Evolutionary conservation across 1,140 invertebrate species (phyloP).

Genomic region (Drosophila eugracilis): DNA sequence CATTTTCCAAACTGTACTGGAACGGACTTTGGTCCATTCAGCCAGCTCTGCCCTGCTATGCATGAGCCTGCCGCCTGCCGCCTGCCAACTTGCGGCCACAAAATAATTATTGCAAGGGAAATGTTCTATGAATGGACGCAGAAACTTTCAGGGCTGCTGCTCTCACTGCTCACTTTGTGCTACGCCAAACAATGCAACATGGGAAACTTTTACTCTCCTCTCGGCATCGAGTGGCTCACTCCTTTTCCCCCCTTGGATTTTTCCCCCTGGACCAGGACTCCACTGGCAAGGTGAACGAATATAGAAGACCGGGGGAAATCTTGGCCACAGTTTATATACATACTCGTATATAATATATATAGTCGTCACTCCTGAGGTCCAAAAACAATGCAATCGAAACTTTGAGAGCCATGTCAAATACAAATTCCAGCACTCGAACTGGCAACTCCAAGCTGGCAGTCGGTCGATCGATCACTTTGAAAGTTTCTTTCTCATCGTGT

Average conservation of each 20-base stretch:
- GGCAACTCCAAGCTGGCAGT: neutral
- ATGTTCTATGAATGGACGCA: constrained; percentile 58
- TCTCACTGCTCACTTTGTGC: constrained; percentile 56
- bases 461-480: constrained; percentile 13
- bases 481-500: neutral
- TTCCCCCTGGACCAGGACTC: too few relatives aligned
- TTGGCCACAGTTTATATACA: constrained; percentile 17
- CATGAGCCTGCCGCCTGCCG: constrained; percentile 49
- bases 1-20: neutral
- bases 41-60: constrained; percentile 35
- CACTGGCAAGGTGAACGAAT: constrained; percentile 11
- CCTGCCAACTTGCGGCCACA: constrained; percentile 57
- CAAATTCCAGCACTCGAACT: constrained; percentile 31
- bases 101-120: constrained; percentile 65
- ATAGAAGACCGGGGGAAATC: neutral
- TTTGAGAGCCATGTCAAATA: constrained; percentile 25
- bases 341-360: too few relatives aligned
- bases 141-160: constrained; percentile 55
- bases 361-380: constrained; percentile 4
- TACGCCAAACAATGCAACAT: constrained; percentile 51
- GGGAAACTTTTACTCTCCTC: constrained; percentile 36
- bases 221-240: constrained; percentile 10
- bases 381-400: constrained; percentile 49
- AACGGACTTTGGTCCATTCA: constrained; percentile 34
- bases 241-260: neutral